A percentile compares a stretch with the other conserved stretches of the same genome.
Conservation (phyloP, 2,797 vertebrate species). For the Characodon lateralis region DNA sequence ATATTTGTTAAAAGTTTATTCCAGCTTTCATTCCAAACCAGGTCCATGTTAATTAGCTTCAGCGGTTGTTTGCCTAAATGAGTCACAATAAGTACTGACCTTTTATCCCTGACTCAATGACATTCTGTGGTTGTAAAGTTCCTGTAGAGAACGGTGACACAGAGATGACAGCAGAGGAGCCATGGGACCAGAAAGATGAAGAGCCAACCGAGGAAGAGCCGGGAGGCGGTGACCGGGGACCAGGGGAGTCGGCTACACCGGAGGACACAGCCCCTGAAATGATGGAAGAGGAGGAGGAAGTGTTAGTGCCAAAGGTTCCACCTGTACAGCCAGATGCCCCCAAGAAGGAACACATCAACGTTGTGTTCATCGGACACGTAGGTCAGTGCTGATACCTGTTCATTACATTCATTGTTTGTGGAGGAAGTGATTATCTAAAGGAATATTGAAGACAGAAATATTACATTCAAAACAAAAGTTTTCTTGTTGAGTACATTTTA, state of each 20-base stretch:
- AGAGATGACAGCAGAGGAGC: slow-evolving; percentile 91
- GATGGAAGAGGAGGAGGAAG: slow-evolving; percentile 95
- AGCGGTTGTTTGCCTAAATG: neutral
- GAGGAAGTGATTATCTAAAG: neutral
- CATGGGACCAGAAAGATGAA: slow-evolving; percentile 95
- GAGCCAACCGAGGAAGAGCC: slow-evolving; percentile 89
- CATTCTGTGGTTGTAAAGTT: slow-evolving; percentile 51
- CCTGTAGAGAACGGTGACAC: slow-evolving; percentile 92
- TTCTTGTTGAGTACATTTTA: no score
- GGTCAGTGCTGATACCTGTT: slow-evolving; percentile 82
- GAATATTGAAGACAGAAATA: neutral
- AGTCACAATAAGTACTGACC: neutral
- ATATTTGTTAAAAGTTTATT: neutral
- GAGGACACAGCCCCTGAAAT: slow-evolving; percentile 79
- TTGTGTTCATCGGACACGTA: slow-evolving; percentile 99
- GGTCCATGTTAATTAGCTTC: neutral
- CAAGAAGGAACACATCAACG: slow-evolving; percentile 97
- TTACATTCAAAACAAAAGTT: no score
- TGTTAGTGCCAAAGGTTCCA: slow-evolving; percentile 86
- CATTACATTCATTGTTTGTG: neutral
- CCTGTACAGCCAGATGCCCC: slow-evolving; percentile 89
- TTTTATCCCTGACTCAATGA: neutral
- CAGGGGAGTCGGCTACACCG: slow-evolving; percentile 51
- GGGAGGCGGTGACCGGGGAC: slow-evolving; percentile 82
- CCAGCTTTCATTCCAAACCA: neutral